Evolutionary conservation across 2,797 vertebrate genomes (phyloP).

Genomic region (Phaenicophaeus curvirostris): DNA sequence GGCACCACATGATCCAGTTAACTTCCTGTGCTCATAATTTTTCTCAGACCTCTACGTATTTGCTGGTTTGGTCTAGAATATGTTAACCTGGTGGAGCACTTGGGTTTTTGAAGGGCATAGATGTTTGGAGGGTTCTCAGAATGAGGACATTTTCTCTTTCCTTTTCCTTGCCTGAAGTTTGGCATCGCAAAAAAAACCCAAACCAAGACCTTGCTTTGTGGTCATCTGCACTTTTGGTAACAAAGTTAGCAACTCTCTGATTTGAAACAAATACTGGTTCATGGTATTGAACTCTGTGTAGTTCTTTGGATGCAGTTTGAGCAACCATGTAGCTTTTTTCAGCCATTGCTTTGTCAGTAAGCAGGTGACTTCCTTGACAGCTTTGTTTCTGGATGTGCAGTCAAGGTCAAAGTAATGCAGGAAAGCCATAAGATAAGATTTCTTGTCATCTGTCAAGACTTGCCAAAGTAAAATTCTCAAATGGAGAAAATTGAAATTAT

Average conservation of each 20-base stretch:
- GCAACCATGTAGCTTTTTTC: background rate
- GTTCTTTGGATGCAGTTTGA: background rate
- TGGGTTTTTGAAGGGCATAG: background rate
- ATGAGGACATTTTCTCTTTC: background rate
- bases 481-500: background rate
- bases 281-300: background rate
- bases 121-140: background rate
- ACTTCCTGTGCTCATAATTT: background rate
- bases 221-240: background rate
- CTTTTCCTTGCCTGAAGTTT: background rate
- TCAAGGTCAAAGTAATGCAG: background rate
- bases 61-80: background rate
- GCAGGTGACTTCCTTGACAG: conserved; percentile 28
- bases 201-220: background rate
- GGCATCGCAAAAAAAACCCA: background rate
- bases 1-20: background rate
- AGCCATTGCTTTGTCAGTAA: background rate
- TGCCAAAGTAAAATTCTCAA: conserved; percentile 45
- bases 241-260: background rate
- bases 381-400: background rate
- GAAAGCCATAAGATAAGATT: conserved; percentile 38
- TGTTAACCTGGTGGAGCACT: background rate
- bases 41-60: background rate
- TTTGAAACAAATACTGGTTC: background rate
- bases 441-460: conserved; percentile 33